A percentile compares a stretch with the other conserved stretches of the same genome.
phyloP scores from a whole-genome alignment of 1,140 invertebrate species.

The Caenorhabditis briggsae region DNA sequence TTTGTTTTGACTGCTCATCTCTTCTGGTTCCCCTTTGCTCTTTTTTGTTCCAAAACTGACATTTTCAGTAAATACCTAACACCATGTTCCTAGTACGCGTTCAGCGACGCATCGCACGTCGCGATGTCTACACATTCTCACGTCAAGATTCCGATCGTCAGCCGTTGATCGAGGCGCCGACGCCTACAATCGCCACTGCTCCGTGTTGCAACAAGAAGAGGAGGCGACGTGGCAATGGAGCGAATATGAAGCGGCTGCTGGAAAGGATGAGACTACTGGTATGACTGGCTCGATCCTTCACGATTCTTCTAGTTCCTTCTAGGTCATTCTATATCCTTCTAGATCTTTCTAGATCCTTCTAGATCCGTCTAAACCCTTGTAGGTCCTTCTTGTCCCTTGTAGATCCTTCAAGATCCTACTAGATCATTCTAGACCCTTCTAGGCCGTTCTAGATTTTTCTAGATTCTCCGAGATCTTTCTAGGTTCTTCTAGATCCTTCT shows the following conservation, averaged over 20 bases:
- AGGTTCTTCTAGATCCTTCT: too few relatives aligned
- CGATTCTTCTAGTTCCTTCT: too few relatives aligned
- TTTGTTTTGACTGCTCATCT: background rate
- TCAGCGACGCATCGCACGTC: background rate
- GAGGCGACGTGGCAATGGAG: background rate
- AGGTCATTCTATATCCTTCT: too few relatives aligned
- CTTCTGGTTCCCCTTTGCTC: background rate
- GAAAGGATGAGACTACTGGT: conserved; percentile 15
- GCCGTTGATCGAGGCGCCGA: conserved; percentile 14
- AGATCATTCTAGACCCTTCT: too few relatives aligned
- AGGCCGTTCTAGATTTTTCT: too few relatives aligned
- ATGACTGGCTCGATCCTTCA: too few relatives aligned
- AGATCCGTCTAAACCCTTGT: too few relatives aligned
- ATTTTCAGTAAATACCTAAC: conserved; percentile 5
- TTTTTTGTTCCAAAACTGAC: background rate
- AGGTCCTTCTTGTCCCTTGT: too few relatives aligned
- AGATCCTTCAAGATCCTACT: too few relatives aligned
- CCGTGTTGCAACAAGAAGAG: background rate
- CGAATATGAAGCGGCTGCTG: background rate
- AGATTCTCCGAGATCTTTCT: too few relatives aligned
- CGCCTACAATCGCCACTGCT: conserved; percentile 3
- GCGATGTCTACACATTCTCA: conserved; percentile 21
- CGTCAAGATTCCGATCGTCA: conserved; percentile 37
- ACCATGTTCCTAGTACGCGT: conserved; percentile 11
- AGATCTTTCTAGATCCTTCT: too few relatives aligned